Base-by-base conservation (phyloP, 2,888 invertebrate species). In the Agonopterix subpropinquella region DNA sequence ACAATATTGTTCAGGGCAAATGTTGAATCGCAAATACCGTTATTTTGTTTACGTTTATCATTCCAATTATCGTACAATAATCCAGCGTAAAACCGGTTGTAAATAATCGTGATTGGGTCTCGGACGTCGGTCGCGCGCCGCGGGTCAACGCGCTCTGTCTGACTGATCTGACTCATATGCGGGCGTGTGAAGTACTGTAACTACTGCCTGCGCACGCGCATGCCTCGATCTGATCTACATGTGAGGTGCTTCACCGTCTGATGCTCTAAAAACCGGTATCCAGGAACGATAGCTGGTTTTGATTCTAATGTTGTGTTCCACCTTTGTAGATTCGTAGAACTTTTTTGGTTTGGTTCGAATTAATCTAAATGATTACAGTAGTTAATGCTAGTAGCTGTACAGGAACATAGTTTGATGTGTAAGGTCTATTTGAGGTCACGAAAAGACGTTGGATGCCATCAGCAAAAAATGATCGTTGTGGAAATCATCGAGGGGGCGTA, bases 101-200 rank as follows among this genome's bases (percentile, higher is more conserved):
- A 63, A 67, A 65, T 44, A 13, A 11, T 11, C 36, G 36, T n/a
- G 36, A 45, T 42, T 42, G 11, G 53, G 53, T 53, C 52, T 52
- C 59, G 62, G 49, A 57, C 73, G 78, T 74, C 73, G 74, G 69
- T 60, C 58, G 48, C 54, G 56, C 54, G 59, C 57, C 59, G 60
- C 67, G 67, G 81, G 81, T 84, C 84, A 81, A 77, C 77, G 84
- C 64, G 81, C 84, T 79, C 68, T n/a, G n/a, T n/a, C n/a, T n/a
- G n/a, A n/a, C n/a, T 43, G 43, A 69, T 42, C n/a, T 80, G 72
- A 69, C 55, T 69, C 68, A 72, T 57, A 58, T 56, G 62, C 53
- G 55, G 61, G 51, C 55, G 55, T 51, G 55, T 51, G 53, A 56
- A 52, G 53, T 39, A 39, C 42, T 8, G 42, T 11, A 10, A 39